Conservation (phyloP, 2,113 vertebrate species). For the Chelonoidis abingdonii region DNA sequence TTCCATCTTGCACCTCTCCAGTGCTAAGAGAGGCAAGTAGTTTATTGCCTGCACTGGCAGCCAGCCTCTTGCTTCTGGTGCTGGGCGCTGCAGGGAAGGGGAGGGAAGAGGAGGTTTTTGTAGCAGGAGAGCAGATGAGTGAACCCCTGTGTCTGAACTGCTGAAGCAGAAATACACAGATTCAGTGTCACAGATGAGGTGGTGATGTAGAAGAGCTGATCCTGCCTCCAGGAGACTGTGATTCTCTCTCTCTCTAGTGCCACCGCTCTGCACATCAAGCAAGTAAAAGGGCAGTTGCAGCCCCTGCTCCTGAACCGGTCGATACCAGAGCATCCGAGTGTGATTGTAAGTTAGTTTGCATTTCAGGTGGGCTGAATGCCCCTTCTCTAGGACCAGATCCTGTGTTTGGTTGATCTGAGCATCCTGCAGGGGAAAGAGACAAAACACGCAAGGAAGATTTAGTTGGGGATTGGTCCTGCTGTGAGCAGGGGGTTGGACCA, state of each 20-base stretch:
- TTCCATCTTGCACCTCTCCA: neutral
- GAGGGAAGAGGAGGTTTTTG: neutral
- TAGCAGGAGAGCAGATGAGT: neutral
- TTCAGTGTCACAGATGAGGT: too few species aligned
- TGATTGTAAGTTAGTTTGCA: neutral
- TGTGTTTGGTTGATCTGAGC: neutral
- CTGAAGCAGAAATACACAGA: neutral
- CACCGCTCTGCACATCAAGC: neutral
- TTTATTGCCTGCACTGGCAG: neutral
- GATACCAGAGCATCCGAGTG: neutral
- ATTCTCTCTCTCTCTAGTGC: too few species aligned
- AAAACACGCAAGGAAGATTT: neutral
- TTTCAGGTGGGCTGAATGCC: neutral
- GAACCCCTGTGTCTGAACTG: too few species aligned
- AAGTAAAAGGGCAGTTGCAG: neutral
- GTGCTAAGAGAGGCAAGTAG: neutral
- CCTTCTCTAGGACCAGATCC: neutral
- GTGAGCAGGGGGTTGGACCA: too few species aligned
- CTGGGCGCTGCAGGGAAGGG: neutral
- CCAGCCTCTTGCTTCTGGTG: neutral
- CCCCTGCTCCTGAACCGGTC: neutral
- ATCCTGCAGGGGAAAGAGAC: neutral
- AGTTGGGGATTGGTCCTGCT: too few species aligned
- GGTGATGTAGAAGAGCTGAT: too few species aligned
- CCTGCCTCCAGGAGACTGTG: too few species aligned